Percentiles rank a stretch among this genome's conserved stretches.
Evolutionary conservation across 1,140 invertebrate species (phyloP).

Genomic region (Medauroidea extradentata): DNA sequence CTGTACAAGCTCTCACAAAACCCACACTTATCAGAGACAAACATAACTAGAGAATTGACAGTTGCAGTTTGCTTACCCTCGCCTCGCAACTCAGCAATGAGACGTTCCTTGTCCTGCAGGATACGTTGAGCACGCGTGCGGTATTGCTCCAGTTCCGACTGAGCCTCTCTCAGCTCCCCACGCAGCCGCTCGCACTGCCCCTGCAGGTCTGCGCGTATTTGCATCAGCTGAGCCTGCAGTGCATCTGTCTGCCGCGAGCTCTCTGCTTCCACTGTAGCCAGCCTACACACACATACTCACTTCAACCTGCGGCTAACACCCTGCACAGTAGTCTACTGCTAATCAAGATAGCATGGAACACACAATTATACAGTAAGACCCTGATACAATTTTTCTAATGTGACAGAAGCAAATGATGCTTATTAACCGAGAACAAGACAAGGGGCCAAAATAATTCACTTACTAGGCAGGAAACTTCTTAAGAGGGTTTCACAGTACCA

Average conservation of each 20-base stretch:
- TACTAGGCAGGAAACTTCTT: no score
- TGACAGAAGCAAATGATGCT: no score
- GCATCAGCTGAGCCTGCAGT: background rate
- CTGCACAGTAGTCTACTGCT: no score
- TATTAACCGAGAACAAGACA: no score
- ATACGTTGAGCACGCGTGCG: slow-evolving; percentile 66
- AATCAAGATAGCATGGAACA: no score
- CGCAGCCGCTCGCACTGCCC: background rate
- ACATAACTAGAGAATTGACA: background rate
- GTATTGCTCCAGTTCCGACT: slow-evolving; percentile 64
- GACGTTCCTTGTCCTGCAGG: slow-evolving; percentile 69
- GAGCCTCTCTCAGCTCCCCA: slow-evolving; percentile 43
- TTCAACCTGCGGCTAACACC: no score
- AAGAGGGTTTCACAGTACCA: no score
- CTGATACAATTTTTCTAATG: no score
- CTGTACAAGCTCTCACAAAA: no score
- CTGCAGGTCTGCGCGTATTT: background rate
- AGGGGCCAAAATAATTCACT: no score
- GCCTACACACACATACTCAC: no score
- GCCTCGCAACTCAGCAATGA: slow-evolving; percentile 61
- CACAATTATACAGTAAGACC: no score
- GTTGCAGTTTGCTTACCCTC: background rate
- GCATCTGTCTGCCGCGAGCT: background rate
- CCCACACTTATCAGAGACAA: background rate
- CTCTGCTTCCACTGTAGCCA: background rate